phyloP scores from a whole-genome alignment of 2,888 invertebrate species.

The Plebejus argus region DNA sequence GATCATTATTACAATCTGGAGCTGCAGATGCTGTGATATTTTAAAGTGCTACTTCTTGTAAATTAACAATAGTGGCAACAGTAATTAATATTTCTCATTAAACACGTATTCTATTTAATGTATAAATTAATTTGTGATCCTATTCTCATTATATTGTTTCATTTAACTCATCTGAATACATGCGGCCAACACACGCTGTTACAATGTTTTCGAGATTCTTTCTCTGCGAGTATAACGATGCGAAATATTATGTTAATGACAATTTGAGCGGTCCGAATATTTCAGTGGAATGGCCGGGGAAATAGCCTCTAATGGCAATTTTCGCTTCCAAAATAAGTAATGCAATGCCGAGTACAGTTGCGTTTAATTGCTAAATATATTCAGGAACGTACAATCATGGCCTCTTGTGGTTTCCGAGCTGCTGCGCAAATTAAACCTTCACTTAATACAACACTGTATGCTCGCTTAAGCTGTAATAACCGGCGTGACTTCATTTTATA shows the following conservation, averaged over 20 bases:
- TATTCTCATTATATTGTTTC: background rate
- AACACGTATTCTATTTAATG: background rate
- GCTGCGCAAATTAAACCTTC: conserved; percentile 24
- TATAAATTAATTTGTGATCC: background rate
- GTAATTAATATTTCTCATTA: background rate
- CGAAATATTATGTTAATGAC: conserved; percentile 28
- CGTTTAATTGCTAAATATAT: conserved; percentile 60
- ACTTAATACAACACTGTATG: conserved; percentile 19
- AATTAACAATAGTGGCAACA: background rate
- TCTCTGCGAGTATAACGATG: conserved; percentile 5
- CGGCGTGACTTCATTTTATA: background rate
- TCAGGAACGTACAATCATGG: conserved; percentile 23
- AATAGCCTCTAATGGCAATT: conserved; percentile 30
- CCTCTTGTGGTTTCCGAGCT: conserved; percentile 10
- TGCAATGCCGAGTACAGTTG: conserved; percentile 34
- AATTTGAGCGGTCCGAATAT: conserved; percentile 29
- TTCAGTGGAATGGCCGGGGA: conserved; percentile 18
- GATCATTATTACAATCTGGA: background rate
- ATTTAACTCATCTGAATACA: conserved; percentile 1
- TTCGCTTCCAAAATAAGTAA: conserved; percentile 32
- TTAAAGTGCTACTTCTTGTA: too few species aligned
- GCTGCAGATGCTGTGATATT: background rate
- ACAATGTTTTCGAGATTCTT: conserved; percentile 14
- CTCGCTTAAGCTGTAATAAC: conserved; percentile 11
- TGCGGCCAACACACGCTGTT: background rate